phyloP scores from a whole-genome alignment of 2,113 vertebrate genomes.

The Geococcyx californianus region DNA sequence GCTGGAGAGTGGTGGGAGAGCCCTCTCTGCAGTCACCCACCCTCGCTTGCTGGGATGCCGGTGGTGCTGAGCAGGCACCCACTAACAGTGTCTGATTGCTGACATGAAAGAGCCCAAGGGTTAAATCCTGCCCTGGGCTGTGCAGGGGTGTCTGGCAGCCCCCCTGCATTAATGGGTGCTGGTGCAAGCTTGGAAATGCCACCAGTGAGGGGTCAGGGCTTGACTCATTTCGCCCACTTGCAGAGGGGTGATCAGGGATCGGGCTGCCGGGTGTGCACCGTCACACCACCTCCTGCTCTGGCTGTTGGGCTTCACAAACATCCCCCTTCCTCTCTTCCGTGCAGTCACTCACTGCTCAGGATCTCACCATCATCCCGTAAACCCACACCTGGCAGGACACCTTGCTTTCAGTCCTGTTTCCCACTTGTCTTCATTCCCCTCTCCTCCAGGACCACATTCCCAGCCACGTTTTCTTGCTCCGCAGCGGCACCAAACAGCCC shows the following conservation, averaged over 20 bases:
- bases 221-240: neutral
- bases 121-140: neutral
- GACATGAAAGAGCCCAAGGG: neutral
- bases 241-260: accelerated
- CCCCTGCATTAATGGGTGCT: neutral
- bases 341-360: neutral
- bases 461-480: accelerated
- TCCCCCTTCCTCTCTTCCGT: neutral
- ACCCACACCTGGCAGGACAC: neutral
- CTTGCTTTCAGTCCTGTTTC: neutral
- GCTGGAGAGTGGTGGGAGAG: neutral
- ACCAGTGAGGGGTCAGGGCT: accelerated
- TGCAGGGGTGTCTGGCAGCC: neutral
- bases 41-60: neutral
- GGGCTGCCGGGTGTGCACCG: neutral
- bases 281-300: accelerated
- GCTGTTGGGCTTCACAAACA: accelerated
- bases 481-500: accelerated
- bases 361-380: neutral
- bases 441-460: neutral
- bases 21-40: neutral
- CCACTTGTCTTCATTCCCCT: neutral
- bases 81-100: neutral
- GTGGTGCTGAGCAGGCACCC: neutral
- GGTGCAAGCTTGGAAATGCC: neutral